Base-by-base conservation (phyloP, 30 jellyfish, hydroid and myxozoan species). In the Turritopsis dohrnii region DNA sequence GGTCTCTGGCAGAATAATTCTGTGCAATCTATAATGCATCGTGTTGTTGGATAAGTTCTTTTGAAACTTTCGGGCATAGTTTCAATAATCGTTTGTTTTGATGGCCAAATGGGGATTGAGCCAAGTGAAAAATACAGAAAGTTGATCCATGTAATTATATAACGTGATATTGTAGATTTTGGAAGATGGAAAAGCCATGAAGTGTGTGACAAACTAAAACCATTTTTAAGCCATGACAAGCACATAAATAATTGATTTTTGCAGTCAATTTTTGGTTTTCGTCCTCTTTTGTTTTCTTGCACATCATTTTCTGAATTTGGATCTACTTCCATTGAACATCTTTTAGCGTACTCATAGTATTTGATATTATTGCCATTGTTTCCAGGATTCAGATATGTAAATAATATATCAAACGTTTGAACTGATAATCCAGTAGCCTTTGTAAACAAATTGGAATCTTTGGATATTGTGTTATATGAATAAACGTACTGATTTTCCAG, bases 31-130 rank as follows among this genome's bases (percentile, higher is more conserved):
- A 71, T 19, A 16, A 71, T 71, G 28, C 80, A 71, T 16, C 80
- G 19, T 24, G 80, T 71, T 71, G 20, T 24, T 71, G 20, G 18
- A 71, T 17, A 71, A 24, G 20, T 20, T 23, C 28, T 71, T 71
- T 71, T 71, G 23, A 71, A 71, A 71, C 18, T 16, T 17, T 30
- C 82, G 24, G 95, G 90, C 95, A 86, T 86, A 24, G 86, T 24
- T 31, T 86, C 29, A 18, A 31, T 25, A 29, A 86, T 31, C 72
- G n/a, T 66, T 21, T 86, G 66, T 86, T 21, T 71, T 72, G 81
- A 72, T 21, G 95, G 95, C 95, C 95, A 86, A 26, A 81, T 79
- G 8, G 95, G 95, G 29, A 80, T 71, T 28, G 80, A 26, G 0
- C 96, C 90, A 54, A 87, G 88, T 26, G 71, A 20, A 53, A 87